phyloP scores from a whole-genome alignment of 2,888 invertebrate species.

The Andrena marginata region DNA sequence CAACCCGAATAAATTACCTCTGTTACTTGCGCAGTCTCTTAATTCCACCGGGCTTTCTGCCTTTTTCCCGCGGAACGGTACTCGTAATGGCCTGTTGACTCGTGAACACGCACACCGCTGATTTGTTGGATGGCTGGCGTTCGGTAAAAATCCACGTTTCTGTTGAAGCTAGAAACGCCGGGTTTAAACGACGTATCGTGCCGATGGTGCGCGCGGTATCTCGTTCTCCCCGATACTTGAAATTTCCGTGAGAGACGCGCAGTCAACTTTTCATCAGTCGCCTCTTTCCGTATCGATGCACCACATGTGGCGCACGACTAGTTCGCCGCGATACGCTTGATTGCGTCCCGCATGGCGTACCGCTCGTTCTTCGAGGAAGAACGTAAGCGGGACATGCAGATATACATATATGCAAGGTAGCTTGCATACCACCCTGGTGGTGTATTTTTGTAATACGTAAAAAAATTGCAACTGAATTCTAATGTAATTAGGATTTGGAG shows the following conservation, averaged over 20 bases:
- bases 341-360: too few relatives aligned
- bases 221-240: too few relatives aligned
- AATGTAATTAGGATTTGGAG: too few relatives aligned
- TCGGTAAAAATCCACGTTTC: not conserved
- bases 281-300: not conserved
- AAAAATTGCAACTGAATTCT: too few relatives aligned
- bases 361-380: too few relatives aligned
- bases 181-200: not conserved
- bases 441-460: too few relatives aligned
- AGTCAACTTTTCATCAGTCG: not conserved
- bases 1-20: conserved; percentile 39
- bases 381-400: too few relatives aligned
- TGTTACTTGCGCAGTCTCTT: conserved; percentile 16
- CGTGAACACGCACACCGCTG: conserved; percentile 35
- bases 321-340: too few relatives aligned
- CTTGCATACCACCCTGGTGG: too few relatives aligned
- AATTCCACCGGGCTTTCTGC: not conserved
- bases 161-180: not conserved
- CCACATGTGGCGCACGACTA: too few relatives aligned
- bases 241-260: too few relatives aligned
- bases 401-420: too few relatives aligned
- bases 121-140: conserved; percentile 19
- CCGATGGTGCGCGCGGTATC: not conserved
- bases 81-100: conserved; percentile 17
- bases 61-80: conserved; percentile 19